These are phyloP conservation scores for Falcunculus frontatus DNA, from an alignment of 2,113 vertebrate genomes.

Conservation along the genomic window DNA sequence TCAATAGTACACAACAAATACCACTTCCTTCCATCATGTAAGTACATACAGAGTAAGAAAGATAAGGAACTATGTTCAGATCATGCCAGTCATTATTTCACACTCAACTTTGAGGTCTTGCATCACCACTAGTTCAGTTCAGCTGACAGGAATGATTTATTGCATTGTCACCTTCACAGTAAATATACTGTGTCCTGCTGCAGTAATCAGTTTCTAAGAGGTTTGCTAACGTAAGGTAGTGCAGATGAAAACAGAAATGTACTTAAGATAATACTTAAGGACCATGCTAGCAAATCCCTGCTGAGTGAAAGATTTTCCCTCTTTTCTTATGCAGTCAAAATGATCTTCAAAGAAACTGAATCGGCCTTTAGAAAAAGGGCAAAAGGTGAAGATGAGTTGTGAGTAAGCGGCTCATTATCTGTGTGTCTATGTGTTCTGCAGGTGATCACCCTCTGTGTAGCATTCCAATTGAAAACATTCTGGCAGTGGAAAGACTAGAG, in stretches of 20 bases:
- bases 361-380: not conserved
- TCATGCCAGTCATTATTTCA: not conserved
- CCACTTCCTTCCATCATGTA: not conserved
- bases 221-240: not conserved
- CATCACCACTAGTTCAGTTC: not conserved
- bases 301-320: not conserved
- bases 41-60: not conserved
- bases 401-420: not conserved
- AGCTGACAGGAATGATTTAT: not conserved
- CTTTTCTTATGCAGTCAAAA: not conserved
- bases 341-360: not conserved
- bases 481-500: conserved; percentile 94
- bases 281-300: not conserved
- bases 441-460: conserved; percentile 91
- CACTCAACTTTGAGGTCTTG: not conserved
- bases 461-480: conserved; percentile 97
- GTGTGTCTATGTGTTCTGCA: conserved; percentile 44
- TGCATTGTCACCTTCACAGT: not conserved
- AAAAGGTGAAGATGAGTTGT: not conserved
- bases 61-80: not conserved
- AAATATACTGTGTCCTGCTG: not conserved
- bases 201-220: not conserved
- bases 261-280: not conserved
- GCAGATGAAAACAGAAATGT: not conserved
- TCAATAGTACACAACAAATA: not conserved